Evolutionary conservation across 2,888 invertebrate genomes (phyloP).

Genomic region (Hirudinaria manillensis): DNA sequence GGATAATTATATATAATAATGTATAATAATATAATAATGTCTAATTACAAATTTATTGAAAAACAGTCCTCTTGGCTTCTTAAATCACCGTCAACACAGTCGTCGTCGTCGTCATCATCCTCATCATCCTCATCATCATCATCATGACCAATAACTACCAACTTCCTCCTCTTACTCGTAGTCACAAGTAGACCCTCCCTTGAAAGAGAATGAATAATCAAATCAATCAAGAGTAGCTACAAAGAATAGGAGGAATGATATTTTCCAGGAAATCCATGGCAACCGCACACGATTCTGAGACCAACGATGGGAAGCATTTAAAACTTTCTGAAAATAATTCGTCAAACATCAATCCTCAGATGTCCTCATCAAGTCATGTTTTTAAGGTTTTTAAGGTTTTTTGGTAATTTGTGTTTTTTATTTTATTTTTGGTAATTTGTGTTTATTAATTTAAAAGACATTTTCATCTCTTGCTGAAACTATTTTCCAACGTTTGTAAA

Average conservation of each 20-base stretch:
- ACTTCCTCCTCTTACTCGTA: background rate
- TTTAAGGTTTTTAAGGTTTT: no score
- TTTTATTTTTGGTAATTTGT: no score
- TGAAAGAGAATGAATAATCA: slow-evolving; percentile 4
- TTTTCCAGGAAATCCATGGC: background rate
- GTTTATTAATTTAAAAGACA: no score
- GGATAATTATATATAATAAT: no score
- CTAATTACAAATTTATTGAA: no score
- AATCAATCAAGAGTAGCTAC: slow-evolving; percentile 6
- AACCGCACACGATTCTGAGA: background rate
- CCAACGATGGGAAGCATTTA: no score
- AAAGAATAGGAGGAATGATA: slow-evolving; percentile 14
- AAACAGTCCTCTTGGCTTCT: background rate
- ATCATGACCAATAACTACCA: background rate
- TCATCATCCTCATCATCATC: slow-evolving; percentile 1
- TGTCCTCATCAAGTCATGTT: background rate
- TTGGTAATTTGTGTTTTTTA: no score
- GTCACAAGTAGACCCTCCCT: slow-evolving; percentile 5
- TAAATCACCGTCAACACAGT: slow-evolving; percentile 12
- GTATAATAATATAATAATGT: no score
- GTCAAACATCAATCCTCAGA: background rate
- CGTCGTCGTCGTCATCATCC: slow-evolving; percentile 8
- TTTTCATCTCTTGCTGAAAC: no score
- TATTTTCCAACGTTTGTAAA: no score
- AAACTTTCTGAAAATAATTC: background rate